Base-by-base conservation (phyloP, 2,113 vertebrate species). In the Agelaius tricolor region DNA sequence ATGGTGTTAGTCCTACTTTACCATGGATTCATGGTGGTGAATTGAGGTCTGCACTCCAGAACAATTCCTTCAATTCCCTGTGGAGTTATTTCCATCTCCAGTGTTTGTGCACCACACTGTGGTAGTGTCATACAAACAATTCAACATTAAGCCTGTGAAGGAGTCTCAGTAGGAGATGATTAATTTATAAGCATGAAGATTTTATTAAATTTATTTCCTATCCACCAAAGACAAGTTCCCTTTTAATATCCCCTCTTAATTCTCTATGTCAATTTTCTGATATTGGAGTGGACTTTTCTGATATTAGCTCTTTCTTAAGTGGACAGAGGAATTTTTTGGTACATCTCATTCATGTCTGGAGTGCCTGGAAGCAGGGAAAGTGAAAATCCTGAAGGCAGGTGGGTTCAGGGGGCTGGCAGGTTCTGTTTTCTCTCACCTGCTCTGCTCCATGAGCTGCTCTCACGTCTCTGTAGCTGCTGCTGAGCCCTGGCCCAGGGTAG, bases 81-180 rank as follows among this genome's bases (percentile, higher is more conserved):
- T 35, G 23, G 67, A 66, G 43, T 49, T 19, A 28, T 54, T 93
- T 74, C 84, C 27, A 63, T 88, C 30, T 62, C 52, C 71, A 65
- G 31, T 74, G 55, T 69, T 93, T 90, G 84, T 91, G 88, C 79
- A 90, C 68, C 89, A 88, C 90, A 59, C 78, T 58, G 71, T 90
- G 82, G 89, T 90, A 47, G 47, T 67, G 55, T 67, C 51, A 1
- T n/a, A 80, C 55, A 63, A 85, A 59, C 24, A 77, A 28, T 41
- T 9, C 5, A 26, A 51, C 17, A 10, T 22, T 22, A 69, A 63
- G 19, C 24, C 66, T 16, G 6, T 52, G 58, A 51, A 79, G 14
- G 19, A 82, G 20, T 51, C 18, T 58, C 23, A 58, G 23, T 7
- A 85, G 80, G 54, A 44, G 9, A 28, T n/a, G 15, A 47, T 41